Evolutionary conservation across 2,888 invertebrate species (phyloP), one percentile per base, ranked within the genome.

Genomic region (Thereva nobilitata): DNA sequence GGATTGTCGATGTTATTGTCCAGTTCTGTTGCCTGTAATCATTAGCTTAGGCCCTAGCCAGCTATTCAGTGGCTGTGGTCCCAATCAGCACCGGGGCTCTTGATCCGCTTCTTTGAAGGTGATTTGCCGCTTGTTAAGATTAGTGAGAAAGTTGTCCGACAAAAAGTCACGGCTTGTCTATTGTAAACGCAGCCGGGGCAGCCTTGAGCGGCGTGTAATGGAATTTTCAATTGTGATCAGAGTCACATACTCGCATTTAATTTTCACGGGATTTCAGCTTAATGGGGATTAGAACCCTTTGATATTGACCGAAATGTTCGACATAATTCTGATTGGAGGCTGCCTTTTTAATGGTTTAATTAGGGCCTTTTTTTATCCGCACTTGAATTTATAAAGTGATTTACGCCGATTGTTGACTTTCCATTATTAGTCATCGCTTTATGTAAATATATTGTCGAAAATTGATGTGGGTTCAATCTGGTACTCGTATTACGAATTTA

Each of bases 61-160:
- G 12, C 37, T 35, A 61, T 59, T 37, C 59, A 49, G 49, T 59
- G 49, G 59, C 59, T 61, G n/a, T 61, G 23, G 23, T 61, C 50
- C 9, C 12, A 61, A 23, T 55, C 55, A 40, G n/a, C 40, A 47
- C 47, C 23, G 23, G 34, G 40, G 41, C 41, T 50, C 35, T 23
- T 50, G 50, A 50, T 50, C 45, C 42, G 5, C 34, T 47, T 38
- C 47, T 50, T 50, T 61, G 61, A 50, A 38, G 40, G 50, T 41
- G 40, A 50, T 61, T 61, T 61, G 40, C 61, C 61, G 61, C 41
- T 50, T 50, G 50, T 50, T 50, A 61, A 50, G 45, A 61, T 61
- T 61, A 59, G 38, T 47, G 10, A n/a, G 41, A 61, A 47, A 61
- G 35, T 37, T 53, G 53, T 53, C 10, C 38, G 37, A 10, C n/a